Conservation (phyloP, 30 jellyfish, hydroid and myxozoan genomes). For the Chrysaora quinquecirrha region DNA sequence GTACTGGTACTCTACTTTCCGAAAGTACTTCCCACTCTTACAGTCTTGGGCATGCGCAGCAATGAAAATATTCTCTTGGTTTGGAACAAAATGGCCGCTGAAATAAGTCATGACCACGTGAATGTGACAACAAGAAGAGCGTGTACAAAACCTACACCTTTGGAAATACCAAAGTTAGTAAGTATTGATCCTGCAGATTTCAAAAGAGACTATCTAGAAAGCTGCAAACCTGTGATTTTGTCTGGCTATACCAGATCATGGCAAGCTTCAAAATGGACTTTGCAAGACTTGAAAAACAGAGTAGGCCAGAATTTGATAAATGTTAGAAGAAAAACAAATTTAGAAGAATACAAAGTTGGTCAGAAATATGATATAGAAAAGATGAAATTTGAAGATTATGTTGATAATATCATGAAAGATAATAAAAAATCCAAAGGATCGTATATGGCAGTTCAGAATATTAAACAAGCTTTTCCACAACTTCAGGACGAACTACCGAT, state of each 20-base stretch:
- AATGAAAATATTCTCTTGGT: no score
- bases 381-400: slow-evolving; percentile 81
- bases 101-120: no score
- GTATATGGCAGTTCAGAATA: slow-evolving; percentile 96
- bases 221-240: slow-evolving; percentile 79
- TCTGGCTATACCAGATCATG: slow-evolving; percentile 76
- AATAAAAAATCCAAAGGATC: slow-evolving; percentile 71
- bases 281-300: slow-evolving; percentile 41
- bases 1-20: no score
- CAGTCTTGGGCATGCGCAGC: no score
- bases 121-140: background rate
- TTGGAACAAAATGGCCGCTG: background rate
- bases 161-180: background rate
- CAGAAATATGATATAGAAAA: slow-evolving; percentile 88
- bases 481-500: slow-evolving; percentile 54
- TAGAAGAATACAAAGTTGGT: slow-evolving; percentile 83
- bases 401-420: slow-evolving; percentile 63
- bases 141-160: background rate
- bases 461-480: slow-evolving; percentile 93
- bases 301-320: slow-evolving; percentile 86
- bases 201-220: slow-evolving; percentile 52
- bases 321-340: slow-evolving; percentile 87
- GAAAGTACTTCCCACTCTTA: no score
- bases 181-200: background rate
- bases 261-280: slow-evolving; percentile 94